Conservation (phyloP, 2,888 invertebrate species). For the Rhyacophila evoluta region DNA sequence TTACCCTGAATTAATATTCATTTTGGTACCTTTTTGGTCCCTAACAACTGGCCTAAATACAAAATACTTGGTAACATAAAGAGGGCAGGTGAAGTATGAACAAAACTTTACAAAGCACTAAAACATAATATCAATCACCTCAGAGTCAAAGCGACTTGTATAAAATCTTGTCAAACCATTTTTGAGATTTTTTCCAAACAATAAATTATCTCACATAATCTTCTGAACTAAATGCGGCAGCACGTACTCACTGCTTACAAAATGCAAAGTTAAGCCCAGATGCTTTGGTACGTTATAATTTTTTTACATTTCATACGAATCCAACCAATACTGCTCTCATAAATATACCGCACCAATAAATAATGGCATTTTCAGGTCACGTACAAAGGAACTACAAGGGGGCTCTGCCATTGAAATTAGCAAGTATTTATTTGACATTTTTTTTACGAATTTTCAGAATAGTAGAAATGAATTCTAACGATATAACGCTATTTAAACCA, state of each 20-base stretch:
- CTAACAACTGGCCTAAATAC: no score
- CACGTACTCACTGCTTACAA: slow-evolving; percentile 42
- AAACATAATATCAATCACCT: slow-evolving; percentile 9
- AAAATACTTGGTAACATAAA: not conserved
- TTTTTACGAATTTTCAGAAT: not conserved
- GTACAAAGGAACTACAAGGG: slow-evolving; percentile 36
- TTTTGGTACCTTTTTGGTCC: no score
- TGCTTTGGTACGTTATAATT: not conserved
- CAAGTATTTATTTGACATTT: slow-evolving; percentile 42
- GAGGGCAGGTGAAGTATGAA: not conserved
- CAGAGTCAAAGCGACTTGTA: slow-evolving; percentile 4
- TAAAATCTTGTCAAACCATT: slow-evolving; percentile 22
- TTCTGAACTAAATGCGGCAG: slow-evolving; percentile 35
- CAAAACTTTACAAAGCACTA: not conserved
- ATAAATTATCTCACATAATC: slow-evolving; percentile 41
- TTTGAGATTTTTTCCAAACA: not conserved
- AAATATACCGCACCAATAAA: slow-evolving; percentile 36
- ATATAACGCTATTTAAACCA: slow-evolving; percentile 22
- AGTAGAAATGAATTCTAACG: not conserved
- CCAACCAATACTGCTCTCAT: slow-evolving; percentile 39
- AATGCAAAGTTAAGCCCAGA: slow-evolving; percentile 14
- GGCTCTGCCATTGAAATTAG: slow-evolving; percentile 42
- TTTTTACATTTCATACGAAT: slow-evolving; percentile 31
- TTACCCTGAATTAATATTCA: no score
- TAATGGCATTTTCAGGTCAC: slow-evolving; percentile 23